Conservation (phyloP, 2,797 vertebrate genomes). For the Syngnathus acus region DNA sequence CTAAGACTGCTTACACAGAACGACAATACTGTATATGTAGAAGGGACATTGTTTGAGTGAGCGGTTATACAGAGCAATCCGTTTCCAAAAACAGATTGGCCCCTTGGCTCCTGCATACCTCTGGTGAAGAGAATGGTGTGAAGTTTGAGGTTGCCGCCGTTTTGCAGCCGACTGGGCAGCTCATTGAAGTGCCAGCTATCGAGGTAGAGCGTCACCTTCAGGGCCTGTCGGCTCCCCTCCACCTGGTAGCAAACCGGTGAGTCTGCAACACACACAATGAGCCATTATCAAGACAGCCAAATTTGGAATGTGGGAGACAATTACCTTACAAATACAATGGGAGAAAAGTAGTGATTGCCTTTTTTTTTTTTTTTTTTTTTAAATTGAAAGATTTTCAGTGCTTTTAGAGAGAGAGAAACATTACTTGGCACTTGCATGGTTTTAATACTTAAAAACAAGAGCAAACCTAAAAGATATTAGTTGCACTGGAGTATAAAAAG, state of each 20-base stretch:
- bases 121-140: constrained; percentile 89
- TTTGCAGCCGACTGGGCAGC: constrained; percentile 88
- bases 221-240: constrained; percentile 88
- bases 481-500: neutral
- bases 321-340: neutral
- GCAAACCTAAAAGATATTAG: neutral
- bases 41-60: neutral
- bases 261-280: constrained; percentile 67
- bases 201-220: constrained; percentile 86
- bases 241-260: constrained; percentile 86
- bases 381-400: neutral
- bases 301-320: neutral
- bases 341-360: neutral
- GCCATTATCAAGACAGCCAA: neutral
- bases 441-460: no score
- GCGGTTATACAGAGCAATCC: neutral
- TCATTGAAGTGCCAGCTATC: constrained; percentile 93
- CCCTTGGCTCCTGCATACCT: constrained; percentile 61
- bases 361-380: no score
- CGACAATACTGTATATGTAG: no score
- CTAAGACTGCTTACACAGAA: neutral
- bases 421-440: neutral
- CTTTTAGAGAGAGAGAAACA: neutral
- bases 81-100: neutral
- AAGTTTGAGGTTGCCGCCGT: constrained; percentile 86